Evolutionary conservation across 2,113 vertebrate species (phyloP).

Genomic region (Eurystomus gularis): DNA sequence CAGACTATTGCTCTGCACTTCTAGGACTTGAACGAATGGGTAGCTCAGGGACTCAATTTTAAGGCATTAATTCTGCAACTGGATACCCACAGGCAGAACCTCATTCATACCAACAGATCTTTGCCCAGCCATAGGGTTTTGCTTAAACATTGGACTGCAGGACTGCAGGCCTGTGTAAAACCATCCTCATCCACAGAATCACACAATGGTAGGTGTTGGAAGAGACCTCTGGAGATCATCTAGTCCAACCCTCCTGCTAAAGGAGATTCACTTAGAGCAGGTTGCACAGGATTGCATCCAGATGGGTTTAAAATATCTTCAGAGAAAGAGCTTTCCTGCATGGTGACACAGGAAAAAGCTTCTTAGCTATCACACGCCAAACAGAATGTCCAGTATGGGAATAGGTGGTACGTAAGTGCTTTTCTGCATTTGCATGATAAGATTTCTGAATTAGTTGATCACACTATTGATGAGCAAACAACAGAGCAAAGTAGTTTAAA

Average conservation of each 20-base stretch:
- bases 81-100: not conserved
- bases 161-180: not conserved
- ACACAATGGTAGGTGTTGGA: no score
- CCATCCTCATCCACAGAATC: not conserved
- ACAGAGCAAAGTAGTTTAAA: not conserved
- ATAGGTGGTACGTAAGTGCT: accelerated
- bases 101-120: not conserved
- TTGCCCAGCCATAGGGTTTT: not conserved
- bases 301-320: no score
- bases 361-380: not conserved
- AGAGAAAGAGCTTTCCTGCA: not conserved
- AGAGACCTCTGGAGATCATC: no score
- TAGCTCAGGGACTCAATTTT: not conserved
- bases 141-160: not conserved
- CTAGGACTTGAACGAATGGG: not conserved
- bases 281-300: no score
- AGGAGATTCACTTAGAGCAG: no score
- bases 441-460: not conserved
- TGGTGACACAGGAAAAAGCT: not conserved
- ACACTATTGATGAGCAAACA: not conserved
- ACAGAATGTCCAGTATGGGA: not conserved
- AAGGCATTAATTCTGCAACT: not conserved
- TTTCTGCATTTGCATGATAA: not conserved
- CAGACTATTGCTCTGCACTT: not conserved
- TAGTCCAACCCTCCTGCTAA: no score